These are phyloP conservation scores for Scaptomyza montana DNA, from an alignment of 1,140 invertebrate species.

Conservation along the genomic window DNA sequence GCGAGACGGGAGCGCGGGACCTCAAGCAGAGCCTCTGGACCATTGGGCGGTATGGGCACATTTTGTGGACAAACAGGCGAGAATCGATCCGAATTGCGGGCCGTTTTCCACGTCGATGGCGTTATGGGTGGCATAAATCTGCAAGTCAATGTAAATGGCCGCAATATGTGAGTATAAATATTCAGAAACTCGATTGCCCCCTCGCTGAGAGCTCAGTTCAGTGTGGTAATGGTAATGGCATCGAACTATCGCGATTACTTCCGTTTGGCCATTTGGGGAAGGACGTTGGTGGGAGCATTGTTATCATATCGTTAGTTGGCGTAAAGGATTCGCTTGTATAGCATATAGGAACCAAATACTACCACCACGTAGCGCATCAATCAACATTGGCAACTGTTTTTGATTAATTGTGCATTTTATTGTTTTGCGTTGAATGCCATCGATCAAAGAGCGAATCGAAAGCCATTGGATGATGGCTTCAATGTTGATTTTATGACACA, in stretches of 20 bases:
- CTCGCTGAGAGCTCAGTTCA: neutral
- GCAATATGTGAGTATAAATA: conserved; percentile 52
- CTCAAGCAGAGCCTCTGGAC: conserved; percentile 89
- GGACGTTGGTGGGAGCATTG: neutral
- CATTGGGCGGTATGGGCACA: conserved; percentile 88
- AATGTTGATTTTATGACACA: conserved; percentile 78
- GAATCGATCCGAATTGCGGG: conserved; percentile 91
- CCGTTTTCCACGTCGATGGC: conserved; percentile 93
- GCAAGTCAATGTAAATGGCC: conserved; percentile 42
- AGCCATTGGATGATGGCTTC: conserved; percentile 7
- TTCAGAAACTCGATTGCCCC: conserved; percentile 3
- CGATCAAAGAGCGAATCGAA: conserved; percentile 52
- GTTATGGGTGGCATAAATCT: conserved; percentile 97
- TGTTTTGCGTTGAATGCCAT: conserved; percentile 74
- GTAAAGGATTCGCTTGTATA: conserved; percentile 49
- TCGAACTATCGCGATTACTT: conserved; percentile 30
- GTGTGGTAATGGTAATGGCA: conserved; percentile 24
- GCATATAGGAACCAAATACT: conserved; percentile 58
- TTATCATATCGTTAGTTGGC: conserved; percentile 3
- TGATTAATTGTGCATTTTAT: conserved; percentile 82
- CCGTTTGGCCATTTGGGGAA: conserved; percentile 7
- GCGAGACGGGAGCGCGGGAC: conserved; percentile 91
- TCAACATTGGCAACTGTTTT: conserved; percentile 70
- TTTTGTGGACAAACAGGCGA: conserved; percentile 96
- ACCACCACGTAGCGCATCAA: conserved; percentile 48